Evolutionary conservation across 2,888 invertebrate genomes (phyloP).

Genomic region (Phoenoteleia sp.): DNA sequence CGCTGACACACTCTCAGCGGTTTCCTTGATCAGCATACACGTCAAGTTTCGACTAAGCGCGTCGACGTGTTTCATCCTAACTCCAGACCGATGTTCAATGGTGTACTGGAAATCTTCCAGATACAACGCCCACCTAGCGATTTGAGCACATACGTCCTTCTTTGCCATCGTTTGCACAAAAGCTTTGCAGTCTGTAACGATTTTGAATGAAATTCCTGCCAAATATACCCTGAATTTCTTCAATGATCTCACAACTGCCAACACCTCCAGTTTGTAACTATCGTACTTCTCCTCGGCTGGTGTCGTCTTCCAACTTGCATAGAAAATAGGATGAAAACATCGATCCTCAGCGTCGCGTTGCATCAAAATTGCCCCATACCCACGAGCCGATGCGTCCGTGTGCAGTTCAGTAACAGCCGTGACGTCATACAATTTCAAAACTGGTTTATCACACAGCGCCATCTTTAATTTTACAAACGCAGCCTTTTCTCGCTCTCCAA

Average conservation of each 20-base stretch:
- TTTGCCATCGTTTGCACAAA: neutral
- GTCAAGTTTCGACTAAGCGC: neutral
- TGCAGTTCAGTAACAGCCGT: constrained; percentile 47
- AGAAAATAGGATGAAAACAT: neutral
- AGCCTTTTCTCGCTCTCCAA: neutral
- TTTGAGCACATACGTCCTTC: neutral
- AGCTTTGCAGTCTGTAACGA: neutral
- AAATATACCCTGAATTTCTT: neutral
- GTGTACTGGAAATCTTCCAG: neutral
- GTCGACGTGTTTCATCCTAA: neutral
- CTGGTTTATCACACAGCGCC: constrained; percentile 12
- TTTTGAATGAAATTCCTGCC: neutral
- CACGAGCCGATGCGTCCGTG: constrained; percentile 39
- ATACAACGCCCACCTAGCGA: neutral
- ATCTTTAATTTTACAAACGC: constrained; percentile 22
- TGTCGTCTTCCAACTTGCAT: neutral
- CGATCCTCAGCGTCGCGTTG: neutral
- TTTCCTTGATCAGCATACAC: neutral
- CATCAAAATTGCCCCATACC: constrained; percentile 5
- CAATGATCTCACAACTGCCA: neutral
- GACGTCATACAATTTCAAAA: constrained; percentile 26
- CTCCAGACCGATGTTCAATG: neutral
- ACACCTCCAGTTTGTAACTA: neutral
- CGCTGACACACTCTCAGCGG: constrained; percentile 7
- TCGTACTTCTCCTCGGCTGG: neutral